Percentiles rank a stretch among this genome's conserved stretches.
phyloP scores from a whole-genome alignment of 2,888 invertebrate genomes.

The Formica aserva region DNA sequence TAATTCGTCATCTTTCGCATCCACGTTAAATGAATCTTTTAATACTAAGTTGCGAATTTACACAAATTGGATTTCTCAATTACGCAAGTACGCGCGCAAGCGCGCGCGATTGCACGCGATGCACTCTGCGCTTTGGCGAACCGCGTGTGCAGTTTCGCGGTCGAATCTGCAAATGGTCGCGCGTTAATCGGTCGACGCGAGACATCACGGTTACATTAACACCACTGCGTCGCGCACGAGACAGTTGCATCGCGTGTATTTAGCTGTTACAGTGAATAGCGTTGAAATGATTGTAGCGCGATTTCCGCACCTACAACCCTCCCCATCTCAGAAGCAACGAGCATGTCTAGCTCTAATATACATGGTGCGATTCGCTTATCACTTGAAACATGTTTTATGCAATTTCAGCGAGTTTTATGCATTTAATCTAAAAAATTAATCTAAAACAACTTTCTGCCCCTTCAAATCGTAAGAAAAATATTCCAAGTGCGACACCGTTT shows the following conservation, averaged over 20 bases:
- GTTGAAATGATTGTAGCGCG: background rate
- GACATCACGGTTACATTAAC: slow-evolving; percentile 55
- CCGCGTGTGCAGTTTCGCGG: slow-evolving; percentile 1
- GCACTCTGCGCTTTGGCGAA: slow-evolving; percentile 6
- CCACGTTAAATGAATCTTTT: background rate
- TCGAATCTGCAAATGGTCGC: slow-evolving; percentile 51
- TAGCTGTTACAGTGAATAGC: background rate
- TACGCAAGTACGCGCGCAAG: background rate
- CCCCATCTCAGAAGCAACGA: background rate
- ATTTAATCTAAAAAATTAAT: background rate
- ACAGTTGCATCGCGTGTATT: slow-evolving; percentile 13
- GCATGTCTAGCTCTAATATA: background rate
- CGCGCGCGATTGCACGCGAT: background rate
- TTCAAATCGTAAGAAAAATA: background rate
- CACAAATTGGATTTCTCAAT: background rate
- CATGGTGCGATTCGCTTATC: background rate
- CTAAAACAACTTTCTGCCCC: background rate
- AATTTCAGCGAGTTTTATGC: background rate
- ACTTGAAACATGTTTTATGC: background rate
- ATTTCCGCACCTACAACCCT: background rate
- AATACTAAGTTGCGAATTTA: background rate
- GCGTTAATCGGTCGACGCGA: slow-evolving; percentile 59
- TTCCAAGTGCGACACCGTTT: background rate
- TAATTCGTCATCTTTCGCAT: background rate
- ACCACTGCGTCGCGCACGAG: background rate